phyloP scores from a whole-genome alignment of 2,888 invertebrate genomes.

The Ophion slaviceki region DNA sequence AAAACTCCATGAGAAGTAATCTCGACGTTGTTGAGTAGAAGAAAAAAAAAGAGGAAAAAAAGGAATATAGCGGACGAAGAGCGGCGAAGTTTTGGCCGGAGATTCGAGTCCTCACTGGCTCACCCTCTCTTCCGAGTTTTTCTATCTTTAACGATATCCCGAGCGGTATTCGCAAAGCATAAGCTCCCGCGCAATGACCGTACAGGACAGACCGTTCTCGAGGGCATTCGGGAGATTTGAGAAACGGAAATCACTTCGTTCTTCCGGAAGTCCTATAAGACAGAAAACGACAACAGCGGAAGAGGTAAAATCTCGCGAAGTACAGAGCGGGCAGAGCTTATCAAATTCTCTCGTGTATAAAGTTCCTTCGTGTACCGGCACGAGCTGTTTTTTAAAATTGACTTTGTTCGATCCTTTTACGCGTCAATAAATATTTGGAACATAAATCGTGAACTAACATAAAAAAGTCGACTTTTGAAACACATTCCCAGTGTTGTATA shows the following conservation, averaged over 20 bases:
- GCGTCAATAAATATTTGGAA: neutral
- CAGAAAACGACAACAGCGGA: slow-evolving; percentile 19
- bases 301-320: neutral
- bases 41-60: neutral
- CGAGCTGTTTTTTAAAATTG: neutral
- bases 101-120: slow-evolving; percentile 13
- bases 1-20: slow-evolving; percentile 54
- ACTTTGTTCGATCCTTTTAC: neutral
- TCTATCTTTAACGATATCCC: slow-evolving; percentile 18
- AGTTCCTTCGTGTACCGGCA: neutral
- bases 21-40: slow-evolving; percentile 24
- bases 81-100: slow-evolving; percentile 23
- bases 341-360: neutral
- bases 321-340: neutral
- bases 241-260: slow-evolving; percentile 42
- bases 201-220: neutral
- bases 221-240: slow-evolving; percentile 39
- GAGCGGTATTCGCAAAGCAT: neutral
- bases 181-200: neutral
- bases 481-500: no score
- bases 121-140: neutral
- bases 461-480: no score
- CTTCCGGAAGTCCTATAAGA: slow-evolving; percentile 36
- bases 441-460: no score
- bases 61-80: neutral